A percentile compares a stretch with the other conserved stretches of the same genome.
Conservation (phyloP, 2,797 vertebrate species). For the Alcedo atthis region DNA sequence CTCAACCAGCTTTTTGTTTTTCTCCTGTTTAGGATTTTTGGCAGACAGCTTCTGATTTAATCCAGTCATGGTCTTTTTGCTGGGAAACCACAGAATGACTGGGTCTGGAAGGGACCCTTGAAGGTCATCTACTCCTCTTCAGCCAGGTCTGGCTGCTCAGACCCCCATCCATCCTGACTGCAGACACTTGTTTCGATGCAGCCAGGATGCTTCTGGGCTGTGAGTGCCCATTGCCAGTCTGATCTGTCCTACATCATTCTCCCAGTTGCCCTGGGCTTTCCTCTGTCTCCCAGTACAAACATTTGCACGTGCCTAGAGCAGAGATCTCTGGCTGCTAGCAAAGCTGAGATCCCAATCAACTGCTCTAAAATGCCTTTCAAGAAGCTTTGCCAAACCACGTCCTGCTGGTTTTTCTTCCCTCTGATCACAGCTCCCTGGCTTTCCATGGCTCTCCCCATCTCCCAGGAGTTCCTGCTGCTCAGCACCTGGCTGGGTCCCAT, state of each 20-base stretch:
- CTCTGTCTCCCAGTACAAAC: not conserved
- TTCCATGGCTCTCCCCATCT: not conserved
- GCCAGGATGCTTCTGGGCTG: not conserved
- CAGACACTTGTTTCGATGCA: not conserved
- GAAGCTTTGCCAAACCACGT: not conserved
- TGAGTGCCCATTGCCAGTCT: not conserved
- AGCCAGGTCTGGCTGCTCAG: no score
- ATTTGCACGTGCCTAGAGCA: not conserved
- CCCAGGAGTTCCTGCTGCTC: not conserved
- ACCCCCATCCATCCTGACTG: no score
- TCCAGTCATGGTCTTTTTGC: not conserved
- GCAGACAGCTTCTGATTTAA: not conserved
- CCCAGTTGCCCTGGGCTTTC: not conserved
- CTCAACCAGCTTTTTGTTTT: not conserved
- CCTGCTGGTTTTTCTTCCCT: not conserved
- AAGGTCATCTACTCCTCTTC: no score
- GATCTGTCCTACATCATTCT: not conserved
- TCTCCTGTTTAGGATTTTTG: not conserved
- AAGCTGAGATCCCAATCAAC: not conserved
- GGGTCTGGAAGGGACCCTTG: not conserved
- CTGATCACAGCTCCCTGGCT: not conserved
- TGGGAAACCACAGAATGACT: not conserved
- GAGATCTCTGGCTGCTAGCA: not conserved
- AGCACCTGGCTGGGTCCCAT: fast-evolving
- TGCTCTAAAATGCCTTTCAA: slow-evolving; percentile 20